Conservation (phyloP, 2,113 vertebrate genomes). For the Gambusia holbrooki region DNA sequence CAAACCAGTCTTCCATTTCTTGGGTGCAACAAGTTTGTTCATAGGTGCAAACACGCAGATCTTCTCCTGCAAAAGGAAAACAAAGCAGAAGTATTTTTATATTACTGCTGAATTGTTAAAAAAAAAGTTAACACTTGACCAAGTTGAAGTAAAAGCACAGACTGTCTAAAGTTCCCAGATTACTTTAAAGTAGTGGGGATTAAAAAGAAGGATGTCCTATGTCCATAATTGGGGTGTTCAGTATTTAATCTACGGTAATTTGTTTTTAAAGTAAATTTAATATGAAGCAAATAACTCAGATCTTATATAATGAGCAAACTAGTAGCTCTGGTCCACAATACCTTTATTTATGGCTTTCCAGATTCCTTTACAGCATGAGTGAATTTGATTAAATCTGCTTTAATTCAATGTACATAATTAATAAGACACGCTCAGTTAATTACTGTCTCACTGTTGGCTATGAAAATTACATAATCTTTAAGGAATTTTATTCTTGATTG, state of each 20-base stretch:
- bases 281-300: not conserved
- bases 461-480: not conserved
- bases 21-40: slow-evolving; percentile 92
- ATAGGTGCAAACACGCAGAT: slow-evolving; percentile 90
- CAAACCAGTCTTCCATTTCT: slow-evolving; percentile 92
- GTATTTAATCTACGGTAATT: not conserved
- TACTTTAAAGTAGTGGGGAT: not conserved
- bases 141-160: not conserved
- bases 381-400: not conserved
- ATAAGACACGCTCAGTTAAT: not conserved
- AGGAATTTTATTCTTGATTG: not conserved
- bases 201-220: not conserved
- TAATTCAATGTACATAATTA: not conserved
- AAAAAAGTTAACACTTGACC: not conserved
- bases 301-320: not conserved
- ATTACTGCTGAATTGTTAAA: no score
- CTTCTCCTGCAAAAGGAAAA: slow-evolving; percentile 81
- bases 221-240: not conserved
- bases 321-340: not conserved
- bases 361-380: not conserved
- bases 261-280: no score
- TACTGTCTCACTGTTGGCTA: not conserved
- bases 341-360: not conserved
- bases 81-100: not conserved
- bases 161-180: not conserved